phyloP scores from a whole-genome alignment of 2,797 vertebrate species.

The Varecia variegata region DNA sequence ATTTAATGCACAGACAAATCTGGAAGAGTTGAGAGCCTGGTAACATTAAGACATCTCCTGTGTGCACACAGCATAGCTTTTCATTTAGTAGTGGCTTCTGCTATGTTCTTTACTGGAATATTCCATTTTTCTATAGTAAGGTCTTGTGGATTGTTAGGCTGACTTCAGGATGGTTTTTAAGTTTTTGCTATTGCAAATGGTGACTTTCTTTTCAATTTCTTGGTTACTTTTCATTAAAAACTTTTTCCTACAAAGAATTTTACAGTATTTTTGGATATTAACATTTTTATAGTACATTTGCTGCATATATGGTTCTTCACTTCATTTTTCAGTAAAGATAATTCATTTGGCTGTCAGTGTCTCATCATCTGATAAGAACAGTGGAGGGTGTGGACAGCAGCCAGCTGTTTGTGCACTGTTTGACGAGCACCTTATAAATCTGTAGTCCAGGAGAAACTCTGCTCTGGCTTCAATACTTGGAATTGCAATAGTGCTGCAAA shows the following conservation, averaged over 20 bases:
- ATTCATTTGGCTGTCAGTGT: conserved; percentile 47
- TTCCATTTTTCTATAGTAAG: neutral
- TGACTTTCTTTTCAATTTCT: neutral
- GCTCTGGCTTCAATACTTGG: conserved; percentile 91
- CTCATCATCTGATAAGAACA: conserved; percentile 83
- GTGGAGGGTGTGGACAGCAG: conserved; percentile 88
- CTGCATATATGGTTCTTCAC: neutral
- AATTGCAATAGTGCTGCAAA: conserved; percentile 90
- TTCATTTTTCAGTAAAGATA: neutral
- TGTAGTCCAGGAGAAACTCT: conserved; percentile 91
- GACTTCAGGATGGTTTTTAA: neutral
- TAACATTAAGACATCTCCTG: neutral
- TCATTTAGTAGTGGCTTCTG: neutral
- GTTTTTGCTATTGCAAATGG: neutral
- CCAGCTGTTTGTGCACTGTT: conserved; percentile 87
- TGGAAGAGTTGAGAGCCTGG: neutral
- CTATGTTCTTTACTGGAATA: neutral
- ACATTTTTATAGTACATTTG: neutral
- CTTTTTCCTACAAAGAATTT: neutral
- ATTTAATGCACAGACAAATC: neutral
- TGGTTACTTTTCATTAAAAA: neutral
- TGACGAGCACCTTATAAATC: conserved; percentile 89
- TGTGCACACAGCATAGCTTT: neutral
- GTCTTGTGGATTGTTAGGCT: neutral
- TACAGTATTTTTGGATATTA: neutral